Evolutionary conservation across 2,113 vertebrate genomes (phyloP), one percentile per base, ranked within the genome.

Genomic region (Lophochroa leadbeateri): DNA sequence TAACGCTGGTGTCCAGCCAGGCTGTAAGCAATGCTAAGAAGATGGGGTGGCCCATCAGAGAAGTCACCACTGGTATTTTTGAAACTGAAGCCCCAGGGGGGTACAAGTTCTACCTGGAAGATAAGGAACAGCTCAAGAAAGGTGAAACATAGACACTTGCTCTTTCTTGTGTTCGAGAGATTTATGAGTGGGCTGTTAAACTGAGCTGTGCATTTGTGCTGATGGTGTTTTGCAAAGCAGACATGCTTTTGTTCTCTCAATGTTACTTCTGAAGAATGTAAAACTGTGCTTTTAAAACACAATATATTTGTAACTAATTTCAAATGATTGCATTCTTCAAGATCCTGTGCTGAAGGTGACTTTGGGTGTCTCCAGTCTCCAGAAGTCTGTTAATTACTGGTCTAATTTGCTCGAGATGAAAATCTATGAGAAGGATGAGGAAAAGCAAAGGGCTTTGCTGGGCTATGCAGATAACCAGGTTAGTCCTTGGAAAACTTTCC

Each of bases 331-430:
- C 39, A 11, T 46, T 63, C 35, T 47, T 87, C 3, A 39, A 99
- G 99, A 99, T 96, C 99, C 99, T 2, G 98, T 99, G 94, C 98
- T 99, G 85, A 99, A 99, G 96, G 99, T 99, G 46, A 98, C 98
- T 53, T 96, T 99, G 63, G 99, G 98, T 14, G 99, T 99, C 64
- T 99, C 99, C 15, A 84, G 99, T 88, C 97, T 99, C 90, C 97
- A 98, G 77, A 98, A 93, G 57, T 99, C 99, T 43, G 95, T 98
- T 57, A 96, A 97, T 86, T 99, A 99, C 98, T 99, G 99, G 99
- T 97, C 98, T 33, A 90, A 95, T 52, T 97, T 99, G 39, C 96
- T 99, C 33, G 99, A 99, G 75, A 99, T 99, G 99, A 99, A 98
- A 49, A 95, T 99, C 50, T 98, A 99, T 37, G 98, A 99, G 93